These are phyloP conservation scores for Brienomyrus longianalis DNA, from an alignment of 2,113 vertebrate genomes.

Conservation along the genomic window DNA sequence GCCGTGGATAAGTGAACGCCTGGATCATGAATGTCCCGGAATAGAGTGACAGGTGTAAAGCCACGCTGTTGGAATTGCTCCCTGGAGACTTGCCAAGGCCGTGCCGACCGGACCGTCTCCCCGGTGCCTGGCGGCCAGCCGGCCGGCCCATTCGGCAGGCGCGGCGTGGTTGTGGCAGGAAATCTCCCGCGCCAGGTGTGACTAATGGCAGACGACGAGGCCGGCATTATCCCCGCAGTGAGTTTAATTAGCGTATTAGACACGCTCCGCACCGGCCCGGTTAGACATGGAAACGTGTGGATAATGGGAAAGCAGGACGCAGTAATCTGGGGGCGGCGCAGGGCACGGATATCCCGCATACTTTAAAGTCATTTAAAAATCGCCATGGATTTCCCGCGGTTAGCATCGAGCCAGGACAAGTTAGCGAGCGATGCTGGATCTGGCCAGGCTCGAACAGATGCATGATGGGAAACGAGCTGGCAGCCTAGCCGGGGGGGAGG, in stretches of 20 bases:
- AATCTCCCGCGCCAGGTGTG: slow-evolving; percentile 65
- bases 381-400: slow-evolving; percentile 42
- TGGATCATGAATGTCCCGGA: background rate
- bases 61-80: background rate
- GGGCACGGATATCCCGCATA: background rate
- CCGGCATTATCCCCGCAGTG: slow-evolving; percentile 64
- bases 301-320: slow-evolving; percentile 48
- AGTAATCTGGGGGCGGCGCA: slow-evolving; percentile 32
- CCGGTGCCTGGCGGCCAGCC: background rate
- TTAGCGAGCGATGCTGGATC: slow-evolving; percentile 34
- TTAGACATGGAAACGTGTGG: slow-evolving; percentile 43
- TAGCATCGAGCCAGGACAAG: slow-evolving; percentile 45
- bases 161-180: slow-evolving; percentile 34
- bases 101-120: background rate
- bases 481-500: background rate
- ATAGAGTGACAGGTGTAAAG: background rate
- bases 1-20: background rate
- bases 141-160: background rate
- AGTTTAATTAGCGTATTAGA: slow-evolving; percentile 67
- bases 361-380: slow-evolving; percentile 53
- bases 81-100: background rate
- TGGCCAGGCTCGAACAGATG: background rate
- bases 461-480: background rate
- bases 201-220: slow-evolving; percentile 61
- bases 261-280: slow-evolving; percentile 58